These are phyloP conservation scores for Melikaiella ostensackeni DNA, from an alignment of 2,888 invertebrate genomes.

Conservation along the genomic window DNA sequence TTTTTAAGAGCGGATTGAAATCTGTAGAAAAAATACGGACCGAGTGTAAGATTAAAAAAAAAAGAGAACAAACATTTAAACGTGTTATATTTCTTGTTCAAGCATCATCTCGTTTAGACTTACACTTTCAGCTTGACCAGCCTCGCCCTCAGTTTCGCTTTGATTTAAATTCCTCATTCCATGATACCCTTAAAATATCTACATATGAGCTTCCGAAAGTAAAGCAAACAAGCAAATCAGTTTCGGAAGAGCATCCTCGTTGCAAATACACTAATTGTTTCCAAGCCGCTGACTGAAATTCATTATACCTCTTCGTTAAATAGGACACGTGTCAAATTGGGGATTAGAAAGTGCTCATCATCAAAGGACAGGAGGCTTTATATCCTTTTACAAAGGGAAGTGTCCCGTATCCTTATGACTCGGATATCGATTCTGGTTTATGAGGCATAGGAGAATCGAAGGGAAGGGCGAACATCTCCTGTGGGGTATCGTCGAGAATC, in stretches of 20 bases:
- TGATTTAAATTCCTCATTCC: background rate
- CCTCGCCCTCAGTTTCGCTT: background rate
- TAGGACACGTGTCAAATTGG: conserved; percentile 32
- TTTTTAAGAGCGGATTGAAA: background rate
- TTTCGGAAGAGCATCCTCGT: background rate
- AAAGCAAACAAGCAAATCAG: conserved; percentile 2
- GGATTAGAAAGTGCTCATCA: conserved; percentile 20
- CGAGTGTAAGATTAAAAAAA: background rate
- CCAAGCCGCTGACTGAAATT: conserved; percentile 7
- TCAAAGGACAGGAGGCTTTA: background rate
- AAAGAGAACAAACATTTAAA: background rate
- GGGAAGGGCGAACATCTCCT: conserved; percentile 7
- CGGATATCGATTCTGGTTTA: conserved; percentile 30
- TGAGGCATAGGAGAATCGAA: conserved; percentile 13
- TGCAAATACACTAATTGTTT: conserved; percentile 10
- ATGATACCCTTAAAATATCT: background rate
- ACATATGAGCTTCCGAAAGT: background rate
- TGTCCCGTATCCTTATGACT: conserved; percentile 20
- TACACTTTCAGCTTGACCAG: background rate
- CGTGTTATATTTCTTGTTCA: background rate
- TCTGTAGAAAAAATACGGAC: background rate
- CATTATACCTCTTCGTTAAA: conserved; percentile 30
- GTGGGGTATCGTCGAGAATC: conserved; percentile 8
- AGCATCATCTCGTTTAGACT: background rate
- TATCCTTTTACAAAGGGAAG: conserved; percentile 19